phyloP scores from a whole-genome alignment of 2,888 invertebrate species.

The Lumbricus terrestris region DNA sequence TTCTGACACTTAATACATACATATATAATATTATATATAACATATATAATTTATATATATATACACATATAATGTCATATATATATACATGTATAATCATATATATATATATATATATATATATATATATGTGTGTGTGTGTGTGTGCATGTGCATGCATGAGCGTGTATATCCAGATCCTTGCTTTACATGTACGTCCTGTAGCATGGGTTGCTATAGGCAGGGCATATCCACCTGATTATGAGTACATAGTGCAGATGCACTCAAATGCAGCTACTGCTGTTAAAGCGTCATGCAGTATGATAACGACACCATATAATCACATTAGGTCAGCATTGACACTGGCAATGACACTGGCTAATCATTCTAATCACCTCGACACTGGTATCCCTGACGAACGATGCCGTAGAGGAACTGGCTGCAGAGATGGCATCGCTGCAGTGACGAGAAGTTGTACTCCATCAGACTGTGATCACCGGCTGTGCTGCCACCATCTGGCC shows the following conservation, averaged over 20 bases:
- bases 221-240: not conserved
- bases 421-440: conserved; percentile 74
- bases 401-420: conserved; percentile 71
- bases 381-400: conserved; percentile 72
- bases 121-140: too few species aligned
- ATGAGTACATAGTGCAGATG: not conserved
- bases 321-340: not conserved
- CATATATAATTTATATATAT: too few species aligned
- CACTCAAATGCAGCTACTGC: not conserved
- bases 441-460: conserved; percentile 69
- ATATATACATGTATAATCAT: too few species aligned
- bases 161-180: not conserved
- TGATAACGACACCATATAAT: not conserved
- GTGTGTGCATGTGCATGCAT: too few species aligned
- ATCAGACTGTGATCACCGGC: conserved; percentile 61
- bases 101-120: too few species aligned
- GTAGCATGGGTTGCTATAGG: not conserved
- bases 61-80: too few species aligned
- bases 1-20: not conserved
- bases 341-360: too few species aligned
- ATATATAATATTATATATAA: too few species aligned
- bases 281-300: not conserved
- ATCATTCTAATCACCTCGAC: conserved; percentile 50
- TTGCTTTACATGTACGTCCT: not conserved
- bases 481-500: not conserved